Evolutionary conservation across 1,140 invertebrate genomes (phyloP), one percentile per base, ranked within the genome.

Genomic region (Brachionus rotundiformis): DNA sequence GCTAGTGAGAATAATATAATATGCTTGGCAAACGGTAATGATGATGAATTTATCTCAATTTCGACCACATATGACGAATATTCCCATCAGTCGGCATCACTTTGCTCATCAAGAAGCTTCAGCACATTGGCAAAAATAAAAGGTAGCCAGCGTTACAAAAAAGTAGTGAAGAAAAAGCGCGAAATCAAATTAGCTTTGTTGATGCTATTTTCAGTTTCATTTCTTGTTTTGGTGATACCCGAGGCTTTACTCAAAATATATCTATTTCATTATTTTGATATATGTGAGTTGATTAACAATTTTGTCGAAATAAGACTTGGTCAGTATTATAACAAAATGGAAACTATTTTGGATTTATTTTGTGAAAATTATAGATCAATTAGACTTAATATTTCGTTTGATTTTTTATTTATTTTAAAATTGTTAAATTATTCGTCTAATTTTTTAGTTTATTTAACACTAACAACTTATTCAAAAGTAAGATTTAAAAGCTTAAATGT

Each of bases 251-350:
- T 73, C 8, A 73, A 73, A 73, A 44, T 73, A 19, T 73, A 73
- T 73, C 7, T 73, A 27, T 73, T 44, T 73, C 68, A 73, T 73
- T 73, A 25, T 29, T 73, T 73, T 73, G 68, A 73, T 68, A 19
- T 68, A 19, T 16, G 31, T 3, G 16, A 19, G 4, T 19, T 68
- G 16, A 36, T 68, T 8, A 36, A 16, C 10, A 25, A 73, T 44
- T 73, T 25, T 73, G 10, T 44, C 13, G 41, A 44, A 36, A 25
- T 73, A 11, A 16, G 16, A 19, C 47, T 54, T 54, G 47, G 47
- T 29, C 19, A 31, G 10, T 31, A 29, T 10, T 4, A 29, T 5
- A 27, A 16, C n/a, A 65, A 31, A 65, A 27, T 5, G 8, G 31
- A 65, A 1, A 65, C n/a, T 8, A 65, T 65, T 65, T 65, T 54